Evolutionary conservation across 1,140 invertebrate species (phyloP).

Genomic region (Drosophila virilis): DNA sequence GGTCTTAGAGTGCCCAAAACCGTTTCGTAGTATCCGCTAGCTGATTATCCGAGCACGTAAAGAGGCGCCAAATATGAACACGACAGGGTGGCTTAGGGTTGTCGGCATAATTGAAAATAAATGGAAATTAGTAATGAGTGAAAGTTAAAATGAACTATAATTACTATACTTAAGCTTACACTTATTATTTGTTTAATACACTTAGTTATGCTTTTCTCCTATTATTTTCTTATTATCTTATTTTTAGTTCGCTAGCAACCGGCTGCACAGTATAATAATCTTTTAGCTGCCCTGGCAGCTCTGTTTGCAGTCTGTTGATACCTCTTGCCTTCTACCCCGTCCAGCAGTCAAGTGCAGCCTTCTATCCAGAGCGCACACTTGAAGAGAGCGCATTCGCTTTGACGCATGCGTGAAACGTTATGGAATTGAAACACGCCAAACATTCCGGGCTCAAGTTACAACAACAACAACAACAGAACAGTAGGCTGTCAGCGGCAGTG

Average conservation of each 20-base stretch:
- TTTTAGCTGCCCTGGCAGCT: constrained; percentile 15
- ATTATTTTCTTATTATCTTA: background rate
- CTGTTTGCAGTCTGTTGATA: background rate
- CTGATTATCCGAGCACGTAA: constrained; percentile 63
- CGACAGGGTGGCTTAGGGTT: constrained; percentile 34
- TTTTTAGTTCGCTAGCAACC: background rate
- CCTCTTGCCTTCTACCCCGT: background rate
- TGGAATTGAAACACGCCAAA: constrained; percentile 29
- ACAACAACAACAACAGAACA: constrained; percentile 12
- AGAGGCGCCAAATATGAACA: constrained; percentile 66
- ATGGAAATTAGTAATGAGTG: background rate
- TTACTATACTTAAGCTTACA: background rate
- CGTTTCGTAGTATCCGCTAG: constrained; percentile 43
- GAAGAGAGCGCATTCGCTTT: background rate
- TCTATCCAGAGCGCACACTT: no score
- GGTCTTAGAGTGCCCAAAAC: constrained; percentile 25
- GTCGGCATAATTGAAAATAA: background rate
- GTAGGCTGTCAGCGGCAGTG: constrained; percentile 19
- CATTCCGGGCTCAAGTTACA: constrained; percentile 36
- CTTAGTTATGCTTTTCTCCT: no score
- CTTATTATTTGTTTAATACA: no score
- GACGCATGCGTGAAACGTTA: constrained; percentile 42
- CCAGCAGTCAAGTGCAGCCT: background rate
- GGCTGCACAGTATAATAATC: background rate
- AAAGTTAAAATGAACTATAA: background rate